phyloP scores from a whole-genome alignment of 2,888 invertebrate genomes.

The Frankliniella fusca region DNA sequence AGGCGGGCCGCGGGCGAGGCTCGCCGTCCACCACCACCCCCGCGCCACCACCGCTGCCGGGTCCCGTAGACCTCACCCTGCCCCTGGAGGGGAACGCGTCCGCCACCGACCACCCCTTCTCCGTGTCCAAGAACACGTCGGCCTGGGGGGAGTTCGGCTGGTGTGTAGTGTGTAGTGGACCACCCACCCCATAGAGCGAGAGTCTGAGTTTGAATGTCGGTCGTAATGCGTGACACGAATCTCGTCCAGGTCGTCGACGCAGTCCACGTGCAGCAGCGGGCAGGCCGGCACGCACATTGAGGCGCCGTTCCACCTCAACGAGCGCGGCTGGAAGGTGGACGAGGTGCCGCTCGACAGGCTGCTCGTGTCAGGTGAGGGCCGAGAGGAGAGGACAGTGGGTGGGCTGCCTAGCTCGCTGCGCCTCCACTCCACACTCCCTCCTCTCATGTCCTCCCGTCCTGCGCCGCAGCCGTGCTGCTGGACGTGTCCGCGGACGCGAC shows the following conservation, averaged over 20 bases:
- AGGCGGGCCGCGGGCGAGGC: slow-evolving; percentile 1
- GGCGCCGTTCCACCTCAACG: slow-evolving; percentile 20
- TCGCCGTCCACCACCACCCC: slow-evolving; percentile 17
- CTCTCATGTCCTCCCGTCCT: neutral
- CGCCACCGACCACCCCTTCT: neutral
- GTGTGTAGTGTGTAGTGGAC: neutral
- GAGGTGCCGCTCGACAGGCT: slow-evolving; percentile 5
- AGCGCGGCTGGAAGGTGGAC: slow-evolving; percentile 23
- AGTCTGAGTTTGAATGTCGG: no score
- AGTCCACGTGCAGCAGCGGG: slow-evolving; percentile 7
- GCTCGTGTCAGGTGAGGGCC: neutral
- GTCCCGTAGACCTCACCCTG: neutral
- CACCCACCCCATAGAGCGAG: no score
- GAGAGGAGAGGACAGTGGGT: neutral
- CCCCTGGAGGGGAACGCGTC: neutral
- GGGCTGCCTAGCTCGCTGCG: neutral
- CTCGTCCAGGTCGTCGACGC: neutral
- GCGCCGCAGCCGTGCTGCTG: neutral
- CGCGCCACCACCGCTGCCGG: neutral
- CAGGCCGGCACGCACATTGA: slow-evolving; percentile 11
- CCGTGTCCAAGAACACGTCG: slow-evolving; percentile 1
- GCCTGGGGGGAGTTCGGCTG: slow-evolving; percentile 16
- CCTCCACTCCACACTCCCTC: neutral
- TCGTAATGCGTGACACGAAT: neutral
- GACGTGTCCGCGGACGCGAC: slow-evolving; percentile 3